These are phyloP conservation scores for Saccopteryx leptura DNA, from an alignment of 2,113 vertebrate species.

Conservation along the genomic window DNA sequence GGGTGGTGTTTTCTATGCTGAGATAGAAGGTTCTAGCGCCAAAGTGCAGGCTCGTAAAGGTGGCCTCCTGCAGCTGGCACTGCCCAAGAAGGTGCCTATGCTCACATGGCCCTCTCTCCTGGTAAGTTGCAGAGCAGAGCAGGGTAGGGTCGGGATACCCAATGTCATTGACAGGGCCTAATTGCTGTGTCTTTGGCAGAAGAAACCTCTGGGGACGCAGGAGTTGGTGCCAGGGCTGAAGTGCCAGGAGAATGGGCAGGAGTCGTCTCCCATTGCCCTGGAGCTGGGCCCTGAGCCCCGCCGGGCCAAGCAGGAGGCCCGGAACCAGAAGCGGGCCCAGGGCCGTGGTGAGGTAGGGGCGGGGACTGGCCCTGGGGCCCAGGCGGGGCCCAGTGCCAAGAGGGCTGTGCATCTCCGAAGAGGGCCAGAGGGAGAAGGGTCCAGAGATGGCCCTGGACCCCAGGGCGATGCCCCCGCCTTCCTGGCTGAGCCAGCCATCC, in stretches of 20 bases:
- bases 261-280: slow-evolving; percentile 80
- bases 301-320: slow-evolving; percentile 88
- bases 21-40: slow-evolving; percentile 97
- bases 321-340: slow-evolving; percentile 90
- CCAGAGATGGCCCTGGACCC: slow-evolving; percentile 77
- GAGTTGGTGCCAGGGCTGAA: slow-evolving; percentile 83
- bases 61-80: slow-evolving; percentile 93
- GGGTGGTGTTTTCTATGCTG: slow-evolving; percentile 95
- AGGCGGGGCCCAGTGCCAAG: slow-evolving; percentile 87
- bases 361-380: slow-evolving; percentile 85
- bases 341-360: slow-evolving; percentile 87
- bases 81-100: slow-evolving; percentile 98
- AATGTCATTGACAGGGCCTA: slow-evolving; percentile 13
- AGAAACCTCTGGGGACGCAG: slow-evolving; percentile 90
- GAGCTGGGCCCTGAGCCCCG: slow-evolving; percentile 84
- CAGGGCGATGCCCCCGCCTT: slow-evolving; percentile 65
- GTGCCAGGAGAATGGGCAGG: slow-evolving; percentile 90
- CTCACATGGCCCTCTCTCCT: slow-evolving; percentile 95
- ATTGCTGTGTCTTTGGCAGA: slow-evolving; percentile 87
- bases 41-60: slow-evolving; percentile 95
- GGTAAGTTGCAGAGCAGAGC: slow-evolving; percentile 87
- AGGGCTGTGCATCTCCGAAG: slow-evolving; percentile 87
- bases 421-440: slow-evolving; percentile 84
- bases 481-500: slow-evolving; percentile 66
- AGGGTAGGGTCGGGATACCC: slow-evolving; percentile 4